Conservation (phyloP, 2,888 invertebrate species). For the Emmelina monodactyla region DNA sequence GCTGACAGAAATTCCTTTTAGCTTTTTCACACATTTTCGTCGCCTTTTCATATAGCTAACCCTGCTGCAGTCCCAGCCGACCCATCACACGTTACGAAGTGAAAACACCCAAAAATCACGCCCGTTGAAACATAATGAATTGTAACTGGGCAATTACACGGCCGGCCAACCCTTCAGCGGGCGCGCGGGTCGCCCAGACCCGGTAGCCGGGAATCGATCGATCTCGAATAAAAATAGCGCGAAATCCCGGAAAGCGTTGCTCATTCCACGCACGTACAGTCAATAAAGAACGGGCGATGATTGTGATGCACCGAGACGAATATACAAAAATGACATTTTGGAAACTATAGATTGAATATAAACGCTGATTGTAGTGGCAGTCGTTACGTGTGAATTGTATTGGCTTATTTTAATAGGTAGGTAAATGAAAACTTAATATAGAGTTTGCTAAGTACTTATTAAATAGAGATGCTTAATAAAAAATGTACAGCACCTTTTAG, state of each 20-base stretch:
- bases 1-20: no score
- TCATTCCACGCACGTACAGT: constrained; percentile 56
- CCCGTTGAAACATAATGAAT: constrained; percentile 47
- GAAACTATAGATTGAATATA: constrained; percentile 51
- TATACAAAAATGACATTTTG: constrained; percentile 32
- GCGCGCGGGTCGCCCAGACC: constrained; percentile 27
- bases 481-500: no score
- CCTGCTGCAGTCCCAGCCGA: no score
- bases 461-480: no score
- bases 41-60: no score
- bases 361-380: constrained; percentile 20
- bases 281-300: constrained; percentile 59
- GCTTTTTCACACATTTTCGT: no score
- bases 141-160: constrained; percentile 61
- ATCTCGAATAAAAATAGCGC: constrained; percentile 57
- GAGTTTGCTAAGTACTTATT: no score
- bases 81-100: no score
- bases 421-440: no score
- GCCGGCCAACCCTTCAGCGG: constrained; percentile 52
- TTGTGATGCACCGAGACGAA: constrained; percentile 50
- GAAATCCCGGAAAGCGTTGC: constrained; percentile 51
- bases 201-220: constrained; percentile 33
- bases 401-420: no score
- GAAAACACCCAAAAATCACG: constrained; percentile 34
- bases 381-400: constrained; percentile 12